These are phyloP conservation scores for Bradynema listronoti DNA, from an alignment of 1,140 invertebrate genomes.

Conservation along the genomic window DNA sequence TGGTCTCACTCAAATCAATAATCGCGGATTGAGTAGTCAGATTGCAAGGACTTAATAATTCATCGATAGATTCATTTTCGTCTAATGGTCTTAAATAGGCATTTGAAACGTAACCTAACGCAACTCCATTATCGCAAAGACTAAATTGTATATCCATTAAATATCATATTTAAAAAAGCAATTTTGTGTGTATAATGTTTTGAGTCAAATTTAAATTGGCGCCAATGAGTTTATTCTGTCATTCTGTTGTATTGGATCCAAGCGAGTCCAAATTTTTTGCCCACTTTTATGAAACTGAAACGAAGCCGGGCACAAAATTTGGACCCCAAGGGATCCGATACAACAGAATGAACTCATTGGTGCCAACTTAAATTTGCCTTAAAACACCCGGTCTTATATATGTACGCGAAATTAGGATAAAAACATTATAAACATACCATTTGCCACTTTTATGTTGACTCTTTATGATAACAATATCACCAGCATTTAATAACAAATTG, in stretches of 20 bases:
- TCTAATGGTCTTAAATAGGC: slow-evolving; percentile 21
- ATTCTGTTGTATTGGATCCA: no score
- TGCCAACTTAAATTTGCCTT: no score
- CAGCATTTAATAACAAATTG: slow-evolving; percentile 11
- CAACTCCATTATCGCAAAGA: slow-evolving; percentile 32
- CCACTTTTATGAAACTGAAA: no score
- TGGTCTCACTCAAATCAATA: no score
- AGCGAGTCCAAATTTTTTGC: no score
- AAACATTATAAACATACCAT: background rate
- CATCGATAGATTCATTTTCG: no score
- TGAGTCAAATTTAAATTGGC: background rate
- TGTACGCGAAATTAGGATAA: background rate
- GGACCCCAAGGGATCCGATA: no score
- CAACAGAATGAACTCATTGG: no score
- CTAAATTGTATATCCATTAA: slow-evolving; percentile 3
- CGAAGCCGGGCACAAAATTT: no score
- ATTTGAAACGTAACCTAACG: slow-evolving; percentile 18
- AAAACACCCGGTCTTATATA: background rate
- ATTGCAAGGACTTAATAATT: no score
- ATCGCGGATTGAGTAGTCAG: no score
- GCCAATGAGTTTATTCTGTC: background rate
- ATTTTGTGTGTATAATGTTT: slow-evolving; percentile 3
- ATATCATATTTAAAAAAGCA: background rate
- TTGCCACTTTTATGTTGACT: slow-evolving; percentile 12
- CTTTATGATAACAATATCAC: slow-evolving; percentile 28